A percentile compares a stretch with the other conserved stretches of the same genome.
Evolutionary conservation across 2,113 vertebrate species (phyloP).

Genomic region (Cettia cetti): DNA sequence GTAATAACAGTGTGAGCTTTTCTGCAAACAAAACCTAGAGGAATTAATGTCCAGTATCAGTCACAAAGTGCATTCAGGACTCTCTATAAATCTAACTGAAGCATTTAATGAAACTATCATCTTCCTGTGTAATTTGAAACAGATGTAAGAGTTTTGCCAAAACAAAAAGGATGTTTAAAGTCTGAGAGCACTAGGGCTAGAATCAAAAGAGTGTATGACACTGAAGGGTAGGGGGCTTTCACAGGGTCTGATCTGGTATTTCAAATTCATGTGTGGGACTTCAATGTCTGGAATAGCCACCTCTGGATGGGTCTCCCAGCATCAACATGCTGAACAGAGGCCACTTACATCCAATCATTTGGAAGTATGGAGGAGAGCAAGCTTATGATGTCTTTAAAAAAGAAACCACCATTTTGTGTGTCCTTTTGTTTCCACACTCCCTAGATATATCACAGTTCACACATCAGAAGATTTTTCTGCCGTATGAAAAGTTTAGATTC

Average conservation of each 20-base stretch:
- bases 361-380: neutral
- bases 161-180: neutral
- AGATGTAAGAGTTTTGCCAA: slow-evolving; percentile 2
- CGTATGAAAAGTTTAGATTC: neutral
- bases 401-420: neutral
- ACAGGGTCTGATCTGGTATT: neutral
- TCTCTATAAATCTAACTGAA: slow-evolving; percentile 70
- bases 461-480: neutral
- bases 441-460: neutral
- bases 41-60: slow-evolving; percentile 65
- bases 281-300: neutral
- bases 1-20: slow-evolving; percentile 62
- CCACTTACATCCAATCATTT: neutral
- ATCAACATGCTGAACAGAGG: neutral
- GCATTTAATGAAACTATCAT: slow-evolving; percentile 70
- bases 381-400: neutral
- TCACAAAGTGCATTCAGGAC: slow-evolving; percentile 66
- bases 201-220: neutral
- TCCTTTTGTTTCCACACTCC: neutral
- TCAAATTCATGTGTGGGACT: neutral
- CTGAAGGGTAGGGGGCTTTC: neutral
- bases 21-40: slow-evolving; percentile 59
- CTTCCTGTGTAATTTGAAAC: slow-evolving; percentile 71
- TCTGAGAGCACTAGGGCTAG: neutral
- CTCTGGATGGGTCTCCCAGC: neutral